phyloP scores from a whole-genome alignment of 1,140 invertebrate species.

The Aplysia californica region DNA sequence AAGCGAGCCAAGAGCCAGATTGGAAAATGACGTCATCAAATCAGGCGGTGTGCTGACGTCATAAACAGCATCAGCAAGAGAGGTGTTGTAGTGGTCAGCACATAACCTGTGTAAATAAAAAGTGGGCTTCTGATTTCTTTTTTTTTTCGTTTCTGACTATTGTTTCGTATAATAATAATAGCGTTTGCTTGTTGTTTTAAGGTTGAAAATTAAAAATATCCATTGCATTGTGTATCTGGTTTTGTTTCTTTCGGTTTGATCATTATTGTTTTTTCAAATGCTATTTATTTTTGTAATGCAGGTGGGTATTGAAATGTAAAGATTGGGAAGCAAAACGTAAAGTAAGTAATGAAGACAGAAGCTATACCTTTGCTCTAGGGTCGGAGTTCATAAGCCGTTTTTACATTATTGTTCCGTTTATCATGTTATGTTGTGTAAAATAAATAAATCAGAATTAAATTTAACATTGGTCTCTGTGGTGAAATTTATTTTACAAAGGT shows the following conservation, averaged over 20 bases:
- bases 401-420: too few species aligned
- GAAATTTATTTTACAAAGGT: too few species aligned
- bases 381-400: too few species aligned
- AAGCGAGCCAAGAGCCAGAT: conserved; percentile 4
- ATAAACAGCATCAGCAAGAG: background rate
- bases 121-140: background rate
- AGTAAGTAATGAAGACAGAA: too few species aligned
- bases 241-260: background rate
- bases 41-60: background rate
- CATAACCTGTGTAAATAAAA: conserved; percentile 1
- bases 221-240: background rate
- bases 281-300: too few species aligned
- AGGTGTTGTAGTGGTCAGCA: background rate
- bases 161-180: background rate
- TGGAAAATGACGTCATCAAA: conserved; percentile 16
- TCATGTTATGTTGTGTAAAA: too few species aligned
- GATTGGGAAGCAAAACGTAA: too few species aligned
- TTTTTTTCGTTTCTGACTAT: background rate
- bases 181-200: background rate
- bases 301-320: too few species aligned
- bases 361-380: too few species aligned
- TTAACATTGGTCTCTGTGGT: background rate
- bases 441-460: background rate
- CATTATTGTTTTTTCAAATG: background rate
- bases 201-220: background rate